Evolutionary conservation across 2,888 invertebrate genomes (phyloP).

Genomic region (Calephelis perditalis): DNA sequence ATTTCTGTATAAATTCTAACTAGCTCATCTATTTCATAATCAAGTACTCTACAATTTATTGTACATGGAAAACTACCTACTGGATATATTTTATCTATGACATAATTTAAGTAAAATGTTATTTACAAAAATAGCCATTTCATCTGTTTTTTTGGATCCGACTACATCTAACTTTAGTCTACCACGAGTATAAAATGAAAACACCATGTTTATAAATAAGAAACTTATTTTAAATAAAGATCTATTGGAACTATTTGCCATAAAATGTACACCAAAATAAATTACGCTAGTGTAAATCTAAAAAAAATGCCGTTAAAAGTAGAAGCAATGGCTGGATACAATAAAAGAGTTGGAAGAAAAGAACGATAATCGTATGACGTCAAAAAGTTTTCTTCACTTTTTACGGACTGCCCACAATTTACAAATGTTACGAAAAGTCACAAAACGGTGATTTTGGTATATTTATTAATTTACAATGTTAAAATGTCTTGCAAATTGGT

Average conservation of each 20-base stretch:
- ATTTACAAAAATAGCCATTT: conserved; percentile 76
- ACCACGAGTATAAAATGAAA: conserved; percentile 40
- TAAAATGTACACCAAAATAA: conserved; percentile 24
- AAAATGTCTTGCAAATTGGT: too few species aligned
- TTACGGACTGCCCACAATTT: too few species aligned
- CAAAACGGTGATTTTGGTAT: too few species aligned
- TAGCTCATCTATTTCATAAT: conserved; percentile 60
- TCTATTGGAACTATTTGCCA: conserved; percentile 32
- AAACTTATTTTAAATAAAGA: conserved; percentile 37
- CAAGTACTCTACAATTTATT: conserved; percentile 72
- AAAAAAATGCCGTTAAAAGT: too few species aligned
- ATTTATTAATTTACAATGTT: too few species aligned
- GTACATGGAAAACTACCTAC: conserved; percentile 75
- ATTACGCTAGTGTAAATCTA: conserved; percentile 7
- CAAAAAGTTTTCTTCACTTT: too few species aligned
- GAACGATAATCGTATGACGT: too few species aligned
- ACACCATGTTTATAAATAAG: conserved; percentile 16
- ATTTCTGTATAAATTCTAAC: conserved; percentile 75
- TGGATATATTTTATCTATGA: conserved; percentile 68
- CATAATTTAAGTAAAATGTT: conserved; percentile 73
- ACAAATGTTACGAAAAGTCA: too few species aligned
- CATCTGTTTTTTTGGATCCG: conserved; percentile 54
- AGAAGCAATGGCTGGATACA: too few species aligned
- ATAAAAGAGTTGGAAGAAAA: too few species aligned
- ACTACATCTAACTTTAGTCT: conserved; percentile 47